These are phyloP conservation scores for Norana najaformis DNA, from an alignment of 2,888 invertebrate genomes.

Conservation along the genomic window DNA sequence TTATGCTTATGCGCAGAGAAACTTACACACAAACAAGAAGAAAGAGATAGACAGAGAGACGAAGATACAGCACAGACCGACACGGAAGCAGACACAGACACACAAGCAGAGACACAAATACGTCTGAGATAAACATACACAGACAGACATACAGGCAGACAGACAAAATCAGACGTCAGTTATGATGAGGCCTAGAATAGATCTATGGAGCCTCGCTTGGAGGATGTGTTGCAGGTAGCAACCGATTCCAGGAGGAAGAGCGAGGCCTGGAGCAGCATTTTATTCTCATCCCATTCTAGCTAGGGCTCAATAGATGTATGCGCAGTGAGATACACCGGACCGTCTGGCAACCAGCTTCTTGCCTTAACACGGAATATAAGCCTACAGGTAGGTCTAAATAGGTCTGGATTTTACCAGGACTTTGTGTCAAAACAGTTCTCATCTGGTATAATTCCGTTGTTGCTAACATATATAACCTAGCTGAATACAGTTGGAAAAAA, in stretches of 20 bases:
- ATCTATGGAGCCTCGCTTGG: not conserved
- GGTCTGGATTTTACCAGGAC: not conserved
- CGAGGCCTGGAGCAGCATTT: not conserved
- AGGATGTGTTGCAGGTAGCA: not conserved
- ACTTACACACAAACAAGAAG: not conserved
- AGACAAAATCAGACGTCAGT: too few species aligned
- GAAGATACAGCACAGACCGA: not conserved
- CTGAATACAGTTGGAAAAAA: not conserved
- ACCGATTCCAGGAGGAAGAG: not conserved
- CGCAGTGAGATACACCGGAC: not conserved
- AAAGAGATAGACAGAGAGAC: not conserved
- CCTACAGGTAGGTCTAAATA: not conserved
- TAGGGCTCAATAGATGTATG: not conserved
- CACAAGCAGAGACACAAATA: too few species aligned
- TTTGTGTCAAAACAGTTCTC: not conserved
- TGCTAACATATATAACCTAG: too few species aligned
- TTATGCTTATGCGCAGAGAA: not conserved
- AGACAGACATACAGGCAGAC: too few species aligned
- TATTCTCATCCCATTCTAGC: not conserved
- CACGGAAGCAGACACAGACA: not conserved
- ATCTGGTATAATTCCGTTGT: not conserved
- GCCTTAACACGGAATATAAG: not conserved
- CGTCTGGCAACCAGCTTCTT: not conserved
- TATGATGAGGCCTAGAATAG: too few species aligned
- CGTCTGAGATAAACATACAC: too few species aligned